A percentile compares a stretch with the other conserved stretches of the same genome.
phyloP scores from a whole-genome alignment of 2,797 vertebrate genomes.

The Malurus splendens region DNA sequence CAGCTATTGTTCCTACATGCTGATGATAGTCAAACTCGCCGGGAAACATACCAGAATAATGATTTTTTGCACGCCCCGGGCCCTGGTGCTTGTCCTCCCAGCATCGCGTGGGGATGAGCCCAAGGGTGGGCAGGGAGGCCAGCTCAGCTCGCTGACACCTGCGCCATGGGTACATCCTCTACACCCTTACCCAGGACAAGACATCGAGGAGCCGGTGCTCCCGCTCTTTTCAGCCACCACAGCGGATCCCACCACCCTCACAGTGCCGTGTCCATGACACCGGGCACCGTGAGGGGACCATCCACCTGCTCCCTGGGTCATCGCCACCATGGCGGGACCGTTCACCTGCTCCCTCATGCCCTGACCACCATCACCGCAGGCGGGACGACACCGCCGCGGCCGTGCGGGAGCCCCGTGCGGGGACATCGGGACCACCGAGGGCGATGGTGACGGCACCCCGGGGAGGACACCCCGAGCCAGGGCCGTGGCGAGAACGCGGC shows the following conservation, averaged over 20 bases:
- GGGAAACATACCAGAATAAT: neutral
- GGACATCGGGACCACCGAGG: neutral
- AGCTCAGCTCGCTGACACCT: no score
- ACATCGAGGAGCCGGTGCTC: rapidly evolving
- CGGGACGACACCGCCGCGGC: neutral
- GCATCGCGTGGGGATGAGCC: rapidly evolving
- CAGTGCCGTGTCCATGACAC: rapidly evolving
- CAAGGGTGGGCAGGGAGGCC: rapidly evolving
- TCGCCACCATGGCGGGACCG: rapidly evolving
- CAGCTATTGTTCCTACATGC: neutral
- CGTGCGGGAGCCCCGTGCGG: rapidly evolving
- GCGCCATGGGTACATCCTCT: rapidly evolving
- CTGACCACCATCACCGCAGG: rapidly evolving
- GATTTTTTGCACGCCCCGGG: neutral
- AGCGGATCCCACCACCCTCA: neutral
- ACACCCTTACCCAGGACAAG: rapidly evolving
- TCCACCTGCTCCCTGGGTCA: neutral
- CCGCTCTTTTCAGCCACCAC: rapidly evolving
- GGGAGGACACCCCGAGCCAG: neutral
- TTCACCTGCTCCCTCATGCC: neutral
- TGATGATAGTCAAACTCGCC: rapidly evolving
- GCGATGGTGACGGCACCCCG: neutral
- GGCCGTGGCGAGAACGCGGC: neutral
- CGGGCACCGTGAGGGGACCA: rapidly evolving
- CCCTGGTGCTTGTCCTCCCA: neutral